These are phyloP conservation scores for Leptoteleia sp. DNA, from an alignment of 1,140 invertebrate genomes.

Conservation along the genomic window DNA sequence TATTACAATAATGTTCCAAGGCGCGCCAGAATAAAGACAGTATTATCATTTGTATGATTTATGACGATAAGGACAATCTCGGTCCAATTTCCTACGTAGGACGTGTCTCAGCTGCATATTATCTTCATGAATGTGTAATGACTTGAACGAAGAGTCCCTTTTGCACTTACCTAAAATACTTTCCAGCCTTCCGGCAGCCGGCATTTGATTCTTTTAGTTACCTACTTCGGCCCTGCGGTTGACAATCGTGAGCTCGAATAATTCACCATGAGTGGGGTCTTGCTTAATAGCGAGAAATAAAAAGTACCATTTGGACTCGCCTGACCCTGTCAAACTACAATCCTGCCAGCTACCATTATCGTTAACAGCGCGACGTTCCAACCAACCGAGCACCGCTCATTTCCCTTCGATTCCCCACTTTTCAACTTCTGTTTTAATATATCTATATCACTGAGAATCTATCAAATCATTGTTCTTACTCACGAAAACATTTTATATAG, in stretches of 20 bases:
- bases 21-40: conserved; percentile 38
- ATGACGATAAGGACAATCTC: conserved; percentile 73
- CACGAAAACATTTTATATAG: too few species aligned
- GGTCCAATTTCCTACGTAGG: conserved; percentile 71
- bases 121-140: conserved; percentile 76
- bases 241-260: conserved; percentile 7
- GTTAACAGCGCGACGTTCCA: too few species aligned
- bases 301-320: too few species aligned
- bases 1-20: conserved; percentile 28
- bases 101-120: conserved; percentile 73
- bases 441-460: too few species aligned
- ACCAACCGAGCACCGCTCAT: too few species aligned
- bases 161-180: conserved; percentile 37
- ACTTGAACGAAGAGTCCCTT: conserved; percentile 53
- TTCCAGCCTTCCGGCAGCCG: conserved; percentile 1
- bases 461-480: too few species aligned
- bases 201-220: conserved; percentile 10
- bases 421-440: too few species aligned
- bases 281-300: too few species aligned
- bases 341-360: too few species aligned
- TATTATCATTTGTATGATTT: conserved; percentile 72
- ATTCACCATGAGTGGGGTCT: too few species aligned
- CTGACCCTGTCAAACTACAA: too few species aligned
- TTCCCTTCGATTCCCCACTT: too few species aligned
- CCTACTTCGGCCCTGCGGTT: conserved; percentile 3